Evolutionary conservation across 2,888 invertebrate genomes (phyloP).

Genomic region (Stramonita haemastoma): DNA sequence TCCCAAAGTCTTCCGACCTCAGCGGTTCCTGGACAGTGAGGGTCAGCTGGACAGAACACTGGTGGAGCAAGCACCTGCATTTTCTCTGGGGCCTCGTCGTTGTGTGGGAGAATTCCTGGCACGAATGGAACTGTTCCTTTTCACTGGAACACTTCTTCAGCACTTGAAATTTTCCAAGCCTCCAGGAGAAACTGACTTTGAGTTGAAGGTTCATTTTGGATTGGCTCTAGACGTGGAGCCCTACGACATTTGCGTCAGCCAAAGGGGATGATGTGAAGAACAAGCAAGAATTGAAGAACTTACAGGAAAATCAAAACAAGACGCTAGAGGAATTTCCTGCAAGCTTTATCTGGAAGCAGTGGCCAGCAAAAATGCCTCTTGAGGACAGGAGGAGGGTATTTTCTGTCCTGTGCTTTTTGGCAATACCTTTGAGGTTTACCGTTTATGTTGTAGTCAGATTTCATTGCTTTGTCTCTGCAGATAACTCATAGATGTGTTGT

Average conservation of each 20-base stretch:
- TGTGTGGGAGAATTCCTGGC: slow-evolving; percentile 38
- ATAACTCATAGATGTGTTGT: too few relatives aligned
- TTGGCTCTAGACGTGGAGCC: slow-evolving; percentile 16
- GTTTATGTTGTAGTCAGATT: too few relatives aligned
- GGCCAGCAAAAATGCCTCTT: too few relatives aligned
- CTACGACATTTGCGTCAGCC: slow-evolving; percentile 21
- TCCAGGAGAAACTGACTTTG: slow-evolving; percentile 29
- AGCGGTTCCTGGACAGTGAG: slow-evolving; percentile 42
- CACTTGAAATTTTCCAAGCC: slow-evolving; percentile 32
- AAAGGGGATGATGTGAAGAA: background rate
- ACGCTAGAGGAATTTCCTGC: too few relatives aligned
- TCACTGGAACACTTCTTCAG: slow-evolving; percentile 38
- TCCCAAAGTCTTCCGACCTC: slow-evolving; percentile 45
- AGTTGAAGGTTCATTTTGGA: slow-evolving; percentile 6
- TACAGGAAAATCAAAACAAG: too few relatives aligned
- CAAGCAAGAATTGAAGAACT: too few relatives aligned
- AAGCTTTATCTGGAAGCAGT: too few relatives aligned
- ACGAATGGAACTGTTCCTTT: slow-evolving; percentile 34
- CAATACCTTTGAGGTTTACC: too few relatives aligned
- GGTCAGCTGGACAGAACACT: slow-evolving; percentile 34
- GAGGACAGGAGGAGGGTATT: too few relatives aligned
- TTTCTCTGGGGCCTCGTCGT: slow-evolving; percentile 41
- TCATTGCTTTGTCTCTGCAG: too few relatives aligned
- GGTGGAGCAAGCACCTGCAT: slow-evolving; percentile 38
- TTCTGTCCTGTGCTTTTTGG: too few relatives aligned